Base-by-base conservation (phyloP, 2,113 vertebrate species). In the Sapajus apella region DNA sequence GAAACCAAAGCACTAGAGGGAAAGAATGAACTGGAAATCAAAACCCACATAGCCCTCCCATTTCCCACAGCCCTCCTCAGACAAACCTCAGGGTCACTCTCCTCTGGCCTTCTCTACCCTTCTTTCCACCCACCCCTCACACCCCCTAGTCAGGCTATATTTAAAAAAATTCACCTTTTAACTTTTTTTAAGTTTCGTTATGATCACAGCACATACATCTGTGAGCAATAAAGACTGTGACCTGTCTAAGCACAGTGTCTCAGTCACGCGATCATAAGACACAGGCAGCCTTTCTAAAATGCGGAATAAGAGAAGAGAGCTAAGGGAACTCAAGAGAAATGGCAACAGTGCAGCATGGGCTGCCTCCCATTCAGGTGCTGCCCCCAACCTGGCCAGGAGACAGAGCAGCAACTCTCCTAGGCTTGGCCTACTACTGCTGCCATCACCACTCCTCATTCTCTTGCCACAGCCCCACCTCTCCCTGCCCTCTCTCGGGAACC, bases 341-440 rank as follows among this genome's bases (percentile, higher is more conserved):
- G 30, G 35, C 4, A 12, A 5, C 2, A 20, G n/a, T 40, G 17
- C 7, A 10, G 32, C 43, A 1, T 2, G 4, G 8, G 23, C 55
- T 10, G 7, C 25, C 8, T n/a, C 55, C 10, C 14, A 10, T 13
- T 52, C 25, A 27, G 17, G 10, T 18, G 23, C 47, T 9, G 5
- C 55, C 10, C 23, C 81, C 6, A 9, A 6, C 8, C 56, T 47
- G 27, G 40, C 76, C 82, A 6, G 80, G n/a, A 25, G 4, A 30
- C 20, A 50, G 50, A n/a, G 17, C 76, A 61, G 13, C 13, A 32
- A 7, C n/a, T 20, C 4, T 30, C 35, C 25, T 18, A 20, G 40
- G 87, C 21, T 76, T 68, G 14, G 64, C 73, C 37, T 35, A 37
- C 11, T 43, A 50, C 17, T 6, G 1, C 5, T 70, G 58, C 47